A percentile compares a stretch with the other conserved stretches of the same genome.
Evolutionary conservation across 2,888 invertebrate genomes (phyloP).

Genomic region (Ochropacha duplaris): DNA sequence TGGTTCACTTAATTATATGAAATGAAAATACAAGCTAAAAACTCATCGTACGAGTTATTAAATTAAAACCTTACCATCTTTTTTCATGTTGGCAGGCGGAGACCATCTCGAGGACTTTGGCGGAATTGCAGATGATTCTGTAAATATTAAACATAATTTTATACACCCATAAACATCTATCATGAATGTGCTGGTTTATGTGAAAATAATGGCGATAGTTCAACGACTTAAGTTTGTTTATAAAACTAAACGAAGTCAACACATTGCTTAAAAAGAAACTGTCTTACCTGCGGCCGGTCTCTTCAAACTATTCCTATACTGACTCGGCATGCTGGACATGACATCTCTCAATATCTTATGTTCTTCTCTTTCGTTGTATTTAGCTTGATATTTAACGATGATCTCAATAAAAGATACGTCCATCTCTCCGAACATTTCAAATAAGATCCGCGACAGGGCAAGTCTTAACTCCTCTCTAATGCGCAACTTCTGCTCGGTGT

Average conservation of each 20-base stretch:
- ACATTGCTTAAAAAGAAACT: background rate
- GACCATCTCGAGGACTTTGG: slow-evolving; percentile 39
- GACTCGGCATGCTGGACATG: slow-evolving; percentile 49
- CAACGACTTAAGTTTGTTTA: background rate
- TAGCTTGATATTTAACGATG: slow-evolving; percentile 60
- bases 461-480: slow-evolving; percentile 48
- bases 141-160: slow-evolving; percentile 28
- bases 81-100: slow-evolving; percentile 26
- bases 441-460: slow-evolving; percentile 40
- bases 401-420: slow-evolving; percentile 68
- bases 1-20: background rate
- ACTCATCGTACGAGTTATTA: slow-evolving; percentile 1
- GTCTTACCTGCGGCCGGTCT: slow-evolving; percentile 61
- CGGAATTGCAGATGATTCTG: slow-evolving; percentile 48
- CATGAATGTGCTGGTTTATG: background rate
- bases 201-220: background rate
- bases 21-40: background rate
- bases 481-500: slow-evolving; percentile 38
- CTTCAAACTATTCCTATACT: slow-evolving; percentile 44
- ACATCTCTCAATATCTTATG: slow-evolving; percentile 57
- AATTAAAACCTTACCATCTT: slow-evolving; percentile 30
- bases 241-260: background rate
- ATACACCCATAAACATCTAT: background rate
- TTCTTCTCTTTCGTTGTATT: slow-evolving; percentile 47
- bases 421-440: slow-evolving; percentile 57